These are phyloP conservation scores for Pycnonotus jocosus DNA, from an alignment of 2,113 vertebrate genomes.

Conservation along the genomic window DNA sequence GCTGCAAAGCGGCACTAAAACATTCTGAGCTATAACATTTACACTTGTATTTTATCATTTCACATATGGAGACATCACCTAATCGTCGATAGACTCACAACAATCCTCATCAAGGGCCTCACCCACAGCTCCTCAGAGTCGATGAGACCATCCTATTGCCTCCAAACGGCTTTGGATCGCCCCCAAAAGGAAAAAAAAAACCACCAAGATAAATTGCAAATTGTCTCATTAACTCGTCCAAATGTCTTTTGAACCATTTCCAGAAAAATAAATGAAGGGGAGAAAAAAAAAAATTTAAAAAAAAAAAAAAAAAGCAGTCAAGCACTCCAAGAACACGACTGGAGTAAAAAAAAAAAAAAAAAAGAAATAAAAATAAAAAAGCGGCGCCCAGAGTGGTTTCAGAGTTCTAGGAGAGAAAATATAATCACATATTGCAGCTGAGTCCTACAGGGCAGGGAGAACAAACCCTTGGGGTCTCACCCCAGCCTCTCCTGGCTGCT, in stretches of 20 bases:
- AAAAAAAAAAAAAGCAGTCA: background rate
- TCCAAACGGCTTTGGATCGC: conserved; percentile 16
- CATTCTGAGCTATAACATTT: background rate
- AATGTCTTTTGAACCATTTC: conserved; percentile 38
- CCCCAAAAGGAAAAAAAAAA: background rate
- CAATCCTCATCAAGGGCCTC: background rate
- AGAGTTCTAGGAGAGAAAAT: background rate
- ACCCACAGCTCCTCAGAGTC: background rate
- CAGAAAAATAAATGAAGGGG: conserved; percentile 35
- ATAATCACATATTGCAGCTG: background rate
- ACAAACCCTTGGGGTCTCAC: accelerated
- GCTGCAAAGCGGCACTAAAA: background rate
- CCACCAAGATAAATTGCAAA: background rate
- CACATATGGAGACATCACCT: background rate
- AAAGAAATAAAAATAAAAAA: background rate
- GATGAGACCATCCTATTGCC: background rate
- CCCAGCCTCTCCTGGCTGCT: background rate
- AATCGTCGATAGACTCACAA: background rate
- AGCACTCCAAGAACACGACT: background rate
- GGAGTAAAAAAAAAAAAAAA: background rate
- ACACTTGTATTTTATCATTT: background rate
- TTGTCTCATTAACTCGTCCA: conserved; percentile 42
- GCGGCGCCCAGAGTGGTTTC: background rate
- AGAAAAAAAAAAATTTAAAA: background rate
- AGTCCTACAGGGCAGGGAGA: background rate